A percentile compares a stretch with the other conserved stretches of the same genome.
phyloP scores from a whole-genome alignment of 2,888 invertebrate species.

The Agrotis exclamationis region DNA sequence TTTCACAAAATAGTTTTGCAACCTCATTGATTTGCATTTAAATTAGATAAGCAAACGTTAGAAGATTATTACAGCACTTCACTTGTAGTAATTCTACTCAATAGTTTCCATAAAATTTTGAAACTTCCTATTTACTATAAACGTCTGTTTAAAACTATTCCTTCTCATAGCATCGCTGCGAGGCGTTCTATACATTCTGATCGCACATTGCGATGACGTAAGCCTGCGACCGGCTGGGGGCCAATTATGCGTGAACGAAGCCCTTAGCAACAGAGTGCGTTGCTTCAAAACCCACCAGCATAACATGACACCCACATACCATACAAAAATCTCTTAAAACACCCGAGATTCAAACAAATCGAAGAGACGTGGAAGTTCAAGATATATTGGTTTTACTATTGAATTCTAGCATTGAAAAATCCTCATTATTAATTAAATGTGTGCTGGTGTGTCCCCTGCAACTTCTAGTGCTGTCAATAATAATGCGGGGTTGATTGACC shows the following conservation, averaged over 20 bases:
- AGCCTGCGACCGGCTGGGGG: slow-evolving; percentile 77
- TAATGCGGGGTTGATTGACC: slow-evolving; percentile 62
- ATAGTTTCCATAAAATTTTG: background rate
- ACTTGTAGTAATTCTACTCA: background rate
- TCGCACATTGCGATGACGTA: slow-evolving; percentile 81
- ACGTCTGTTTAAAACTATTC: slow-evolving; percentile 54
- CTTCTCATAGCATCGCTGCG: slow-evolving; percentile 49
- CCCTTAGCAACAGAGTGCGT: slow-evolving; percentile 86
- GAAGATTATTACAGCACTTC: background rate
- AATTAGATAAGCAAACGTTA: no score
- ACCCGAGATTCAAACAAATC: slow-evolving; percentile 20
- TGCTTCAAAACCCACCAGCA: slow-evolving; percentile 63
- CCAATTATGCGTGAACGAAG: slow-evolving; percentile 79
- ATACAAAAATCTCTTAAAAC: slow-evolving; percentile 19
- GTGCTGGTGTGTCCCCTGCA: slow-evolving; percentile 62
- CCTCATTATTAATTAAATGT: slow-evolving; percentile 66
- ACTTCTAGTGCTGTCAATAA: slow-evolving; percentile 59
- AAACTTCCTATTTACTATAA: slow-evolving; percentile 23
- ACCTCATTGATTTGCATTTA: no score
- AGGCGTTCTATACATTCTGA: slow-evolving; percentile 77
- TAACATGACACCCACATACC: slow-evolving; percentile 45
- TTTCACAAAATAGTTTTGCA: no score
- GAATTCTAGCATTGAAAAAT: slow-evolving; percentile 61
- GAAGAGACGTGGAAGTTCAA: slow-evolving; percentile 44
- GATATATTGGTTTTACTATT: slow-evolving; percentile 31